Evolutionary conservation across 2,113 vertebrate species (phyloP), one percentile per base, ranked within the genome.

Genomic region (Irena cyanogastra): DNA sequence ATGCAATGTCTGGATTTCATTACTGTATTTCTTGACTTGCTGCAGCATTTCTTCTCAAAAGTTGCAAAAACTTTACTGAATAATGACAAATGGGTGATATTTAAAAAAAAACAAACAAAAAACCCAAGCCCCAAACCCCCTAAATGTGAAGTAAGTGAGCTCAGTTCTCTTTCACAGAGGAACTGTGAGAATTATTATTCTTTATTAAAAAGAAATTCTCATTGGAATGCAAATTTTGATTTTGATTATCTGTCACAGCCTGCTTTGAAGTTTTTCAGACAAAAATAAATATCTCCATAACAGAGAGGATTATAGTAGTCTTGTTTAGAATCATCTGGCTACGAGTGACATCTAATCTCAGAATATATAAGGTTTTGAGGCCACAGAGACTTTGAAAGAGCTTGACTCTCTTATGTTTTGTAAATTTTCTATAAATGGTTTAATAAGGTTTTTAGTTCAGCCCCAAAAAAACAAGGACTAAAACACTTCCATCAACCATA

Each of bases 211-310:
- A 97, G 84, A 93, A 95, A 90, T 96, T 96, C 97, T 97, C 93
- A 98, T 98, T 98, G 98, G 97, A 97, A 97, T 98, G 97, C 97
- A 98, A 98, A 98, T 98, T 98, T 98, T 98, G 94, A 97, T 98
- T 98, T 97, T 98, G 97, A 98, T 98, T 98, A 97, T 98, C 97
- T 98, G 98, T 98, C 98, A 98, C 60, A 94, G 98, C 74, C 93
- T 96, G 96, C 98, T 98, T 98, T 98, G 98, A 98, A 98, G 98
- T 98, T 98, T 98, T 98, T 97, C 98, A 98, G 98, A 98, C 97
- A 98, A 98, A 97, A 98, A 98, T 98, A 98, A 98, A 97, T 98
- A 98, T 98, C 98, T 98, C 97, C 98, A 97, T 98, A 98, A 98
- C 97, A 98, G 98, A 98, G 95, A 94, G 97, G 98, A 98, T 98